A percentile compares a stretch with the other conserved stretches of the same genome.
phyloP scores from a whole-genome alignment of 2,797 vertebrate species.

The Ptychobarbus kaznakovi region DNA sequence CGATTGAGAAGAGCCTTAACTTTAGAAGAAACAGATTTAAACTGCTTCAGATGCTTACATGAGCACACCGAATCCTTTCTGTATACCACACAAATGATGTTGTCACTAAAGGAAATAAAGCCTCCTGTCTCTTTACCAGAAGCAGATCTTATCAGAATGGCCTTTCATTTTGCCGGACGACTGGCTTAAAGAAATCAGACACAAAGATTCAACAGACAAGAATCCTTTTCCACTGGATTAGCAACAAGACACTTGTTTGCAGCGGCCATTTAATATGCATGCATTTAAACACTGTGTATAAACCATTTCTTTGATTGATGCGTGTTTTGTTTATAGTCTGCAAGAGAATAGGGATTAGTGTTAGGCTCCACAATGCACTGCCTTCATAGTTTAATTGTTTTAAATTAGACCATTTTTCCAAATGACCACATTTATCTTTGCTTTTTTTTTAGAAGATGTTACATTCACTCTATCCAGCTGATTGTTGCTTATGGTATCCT shows the following conservation, averaged over 20 bases:
- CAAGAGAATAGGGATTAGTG: conserved; percentile 11
- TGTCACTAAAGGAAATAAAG: conserved; percentile 44
- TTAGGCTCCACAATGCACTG: conserved; percentile 15
- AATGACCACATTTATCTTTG: conserved; percentile 7
- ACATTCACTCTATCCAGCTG: not conserved
- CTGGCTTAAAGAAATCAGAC: conserved; percentile 45
- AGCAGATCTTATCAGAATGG: conserved; percentile 55
- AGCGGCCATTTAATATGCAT: not conserved
- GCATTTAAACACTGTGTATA: conserved; percentile 1
- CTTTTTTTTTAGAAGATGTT: not conserved
- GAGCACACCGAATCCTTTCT: conserved; percentile 39
- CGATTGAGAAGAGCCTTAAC: conserved; percentile 37
- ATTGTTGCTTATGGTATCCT: not conserved
- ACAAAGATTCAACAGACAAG: conserved; percentile 10
- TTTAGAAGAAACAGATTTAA: conserved; percentile 40
- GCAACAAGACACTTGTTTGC: conserved; percentile 2
- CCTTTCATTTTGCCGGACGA: conserved; percentile 47
- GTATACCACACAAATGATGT: conserved; percentile 56
- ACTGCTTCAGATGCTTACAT: conserved; percentile 45
- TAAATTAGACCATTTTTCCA: conserved; percentile 19
- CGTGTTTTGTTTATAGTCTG: conserved; percentile 19
- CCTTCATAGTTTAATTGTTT: conserved; percentile 12
- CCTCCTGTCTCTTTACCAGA: conserved; percentile 46
- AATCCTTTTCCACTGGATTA: conserved; percentile 25
- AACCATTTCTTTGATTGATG: conserved; percentile 3